Conservation (phyloP, 1,140 invertebrate genomes). For the Orussus abietinus region DNA sequence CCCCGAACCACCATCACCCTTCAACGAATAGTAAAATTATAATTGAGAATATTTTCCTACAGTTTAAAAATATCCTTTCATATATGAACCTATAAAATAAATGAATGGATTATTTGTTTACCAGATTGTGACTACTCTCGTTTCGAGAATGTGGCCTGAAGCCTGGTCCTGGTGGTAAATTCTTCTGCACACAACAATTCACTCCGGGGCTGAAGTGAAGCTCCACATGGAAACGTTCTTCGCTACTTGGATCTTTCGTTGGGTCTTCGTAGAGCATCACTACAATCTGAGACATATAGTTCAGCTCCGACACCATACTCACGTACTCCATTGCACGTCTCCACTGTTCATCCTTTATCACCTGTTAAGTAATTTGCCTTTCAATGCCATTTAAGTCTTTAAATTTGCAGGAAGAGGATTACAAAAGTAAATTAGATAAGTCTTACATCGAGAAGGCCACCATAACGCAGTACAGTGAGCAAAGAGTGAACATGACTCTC, state of each 20-base stretch:
- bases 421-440: background rate
- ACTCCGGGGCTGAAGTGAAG: constrained; percentile 97
- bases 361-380: constrained; percentile 48
- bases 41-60: background rate
- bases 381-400: constrained; percentile 4
- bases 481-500: constrained; percentile 99
- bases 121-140: constrained; percentile 57
- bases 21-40: constrained; percentile 6
- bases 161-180: constrained; percentile 86
- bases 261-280: constrained; percentile 99
- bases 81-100: background rate
- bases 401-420: background rate
- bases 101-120: constrained; percentile 22
- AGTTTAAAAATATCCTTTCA: background rate
- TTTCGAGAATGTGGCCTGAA: constrained; percentile 88
- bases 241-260: constrained; percentile 86
- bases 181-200: constrained; percentile 92
- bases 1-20: constrained; percentile 38
- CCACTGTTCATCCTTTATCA: constrained; percentile 94
- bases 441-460: constrained; percentile 83
- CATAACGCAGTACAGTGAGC: constrained; percentile 91
- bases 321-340: constrained; percentile 97
- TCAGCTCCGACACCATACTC: constrained; percentile 94
- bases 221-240: constrained; percentile 94
- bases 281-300: constrained; percentile 99